These are phyloP conservation scores for Spheniscus mendiculus DNA, from an alignment of 2,113 vertebrate species.

Conservation along the genomic window DNA sequence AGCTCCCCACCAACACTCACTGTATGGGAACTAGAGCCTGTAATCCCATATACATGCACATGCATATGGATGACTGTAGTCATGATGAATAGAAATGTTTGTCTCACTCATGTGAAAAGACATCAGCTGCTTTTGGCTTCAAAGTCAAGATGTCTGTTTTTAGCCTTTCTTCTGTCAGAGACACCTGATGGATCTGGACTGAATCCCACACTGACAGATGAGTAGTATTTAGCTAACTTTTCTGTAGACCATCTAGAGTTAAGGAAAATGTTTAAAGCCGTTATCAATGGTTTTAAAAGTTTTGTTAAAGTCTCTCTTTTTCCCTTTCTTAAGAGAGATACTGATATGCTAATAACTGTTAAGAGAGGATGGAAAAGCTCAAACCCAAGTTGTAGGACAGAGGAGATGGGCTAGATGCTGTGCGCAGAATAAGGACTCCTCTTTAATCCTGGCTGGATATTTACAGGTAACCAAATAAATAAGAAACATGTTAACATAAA, in stretches of 20 bases:
- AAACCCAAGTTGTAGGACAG: background rate
- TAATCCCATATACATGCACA: conserved; percentile 65
- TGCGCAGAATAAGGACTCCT: background rate
- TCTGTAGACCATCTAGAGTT: background rate
- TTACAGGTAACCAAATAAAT: background rate
- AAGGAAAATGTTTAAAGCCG: background rate
- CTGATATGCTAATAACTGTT: background rate
- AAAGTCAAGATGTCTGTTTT: conserved; percentile 53
- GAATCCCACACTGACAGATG: background rate
- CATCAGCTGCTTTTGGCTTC: conserved; percentile 50
- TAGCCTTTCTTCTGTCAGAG: conserved; percentile 42
- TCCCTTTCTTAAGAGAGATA: background rate
- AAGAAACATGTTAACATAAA: background rate
- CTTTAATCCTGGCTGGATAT: background rate
- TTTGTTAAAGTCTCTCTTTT: background rate
- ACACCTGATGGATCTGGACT: conserved; percentile 28
- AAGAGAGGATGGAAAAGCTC: background rate
- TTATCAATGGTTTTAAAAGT: background rate
- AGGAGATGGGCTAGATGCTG: background rate
- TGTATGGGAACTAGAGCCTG: conserved; percentile 28
- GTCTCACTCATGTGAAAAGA: conserved; percentile 48
- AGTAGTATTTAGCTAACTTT: background rate
- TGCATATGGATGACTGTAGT: conserved; percentile 58
- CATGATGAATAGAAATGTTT: conserved; percentile 64
- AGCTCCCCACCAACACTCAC: background rate